Percentiles rank a stretch among this genome's conserved stretches.
phyloP scores from a whole-genome alignment of 2,113 vertebrate species.

The Mesembrinibis cayennensis region DNA sequence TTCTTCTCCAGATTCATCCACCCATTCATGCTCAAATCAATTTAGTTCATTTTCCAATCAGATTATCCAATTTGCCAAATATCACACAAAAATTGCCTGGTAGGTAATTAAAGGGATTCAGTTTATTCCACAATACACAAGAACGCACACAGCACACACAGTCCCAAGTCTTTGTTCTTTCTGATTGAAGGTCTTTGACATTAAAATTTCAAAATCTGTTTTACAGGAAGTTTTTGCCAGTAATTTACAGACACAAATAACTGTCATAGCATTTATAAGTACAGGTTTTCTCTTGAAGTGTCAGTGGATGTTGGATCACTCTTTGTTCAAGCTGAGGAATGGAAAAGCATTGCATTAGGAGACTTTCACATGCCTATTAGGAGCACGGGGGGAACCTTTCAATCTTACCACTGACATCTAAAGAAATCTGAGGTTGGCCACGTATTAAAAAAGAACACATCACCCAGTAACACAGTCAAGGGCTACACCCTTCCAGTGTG shows the following conservation, averaged over 20 bases:
- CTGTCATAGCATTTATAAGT: neutral
- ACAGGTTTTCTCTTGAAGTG: neutral
- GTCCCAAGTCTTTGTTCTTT: neutral
- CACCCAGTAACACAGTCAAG: rapidly evolving
- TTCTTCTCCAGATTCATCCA: neutral
- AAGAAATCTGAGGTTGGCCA: neutral
- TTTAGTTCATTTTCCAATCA: neutral
- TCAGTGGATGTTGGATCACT: neutral
- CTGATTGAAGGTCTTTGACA: neutral
- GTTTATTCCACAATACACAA: neutral
- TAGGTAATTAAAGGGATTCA: neutral
- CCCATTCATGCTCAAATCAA: neutral
- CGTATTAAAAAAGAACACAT: neutral
- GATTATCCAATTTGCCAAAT: neutral
- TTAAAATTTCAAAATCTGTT: neutral
- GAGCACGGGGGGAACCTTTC: neutral
- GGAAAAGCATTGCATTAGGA: neutral
- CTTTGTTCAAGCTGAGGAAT: neutral
- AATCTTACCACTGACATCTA: neutral
- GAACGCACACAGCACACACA: neutral
- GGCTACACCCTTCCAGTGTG: neutral
- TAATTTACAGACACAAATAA: neutral
- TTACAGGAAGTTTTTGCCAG: neutral
- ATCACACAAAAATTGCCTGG: neutral
- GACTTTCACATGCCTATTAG: neutral